Percentiles rank a stretch among this genome's conserved stretches.
These are phyloP conservation scores for Alligator sinensis DNA, from an alignment of 2,113 vertebrate genomes.

Conservation along the genomic window DNA sequence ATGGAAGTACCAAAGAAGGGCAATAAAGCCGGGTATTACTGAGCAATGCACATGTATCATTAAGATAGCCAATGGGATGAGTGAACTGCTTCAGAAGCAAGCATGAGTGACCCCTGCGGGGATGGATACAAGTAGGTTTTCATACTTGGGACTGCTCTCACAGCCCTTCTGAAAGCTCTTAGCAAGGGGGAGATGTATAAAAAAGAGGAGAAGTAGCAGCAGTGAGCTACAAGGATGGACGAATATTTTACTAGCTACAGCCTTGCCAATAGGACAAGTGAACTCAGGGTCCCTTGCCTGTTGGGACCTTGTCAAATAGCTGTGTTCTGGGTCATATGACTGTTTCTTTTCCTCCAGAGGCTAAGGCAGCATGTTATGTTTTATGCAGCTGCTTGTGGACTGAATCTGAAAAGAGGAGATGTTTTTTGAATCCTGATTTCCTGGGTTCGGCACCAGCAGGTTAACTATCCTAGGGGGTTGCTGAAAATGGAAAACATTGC, in stretches of 20 bases:
- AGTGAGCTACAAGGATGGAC: too few species aligned
- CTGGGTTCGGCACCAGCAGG: background rate
- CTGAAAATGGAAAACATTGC: background rate
- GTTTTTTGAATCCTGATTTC: background rate
- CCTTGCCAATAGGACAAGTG: fast-evolving
- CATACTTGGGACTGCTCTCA: too few species aligned
- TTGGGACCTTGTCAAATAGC: background rate
- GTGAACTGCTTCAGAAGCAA: background rate
- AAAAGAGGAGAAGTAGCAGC: background rate
- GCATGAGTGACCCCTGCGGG: fast-evolving
- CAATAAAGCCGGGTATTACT: background rate
- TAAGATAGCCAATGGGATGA: background rate
- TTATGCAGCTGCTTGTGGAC: background rate
- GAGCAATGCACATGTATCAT: background rate
- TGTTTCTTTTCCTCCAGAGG: background rate
- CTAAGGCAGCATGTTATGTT: background rate
- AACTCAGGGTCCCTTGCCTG: background rate
- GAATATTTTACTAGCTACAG: fast-evolving
- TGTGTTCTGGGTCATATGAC: fast-evolving
- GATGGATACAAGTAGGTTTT: background rate
- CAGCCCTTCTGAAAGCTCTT: too few species aligned
- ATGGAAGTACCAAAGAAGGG: fast-evolving
- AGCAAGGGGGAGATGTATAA: too few species aligned
- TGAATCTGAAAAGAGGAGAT: background rate
- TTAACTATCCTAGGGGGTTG: background rate